These are phyloP conservation scores for Chouioia cunea DNA, from an alignment of 2,888 invertebrate genomes.

Conservation along the genomic window DNA sequence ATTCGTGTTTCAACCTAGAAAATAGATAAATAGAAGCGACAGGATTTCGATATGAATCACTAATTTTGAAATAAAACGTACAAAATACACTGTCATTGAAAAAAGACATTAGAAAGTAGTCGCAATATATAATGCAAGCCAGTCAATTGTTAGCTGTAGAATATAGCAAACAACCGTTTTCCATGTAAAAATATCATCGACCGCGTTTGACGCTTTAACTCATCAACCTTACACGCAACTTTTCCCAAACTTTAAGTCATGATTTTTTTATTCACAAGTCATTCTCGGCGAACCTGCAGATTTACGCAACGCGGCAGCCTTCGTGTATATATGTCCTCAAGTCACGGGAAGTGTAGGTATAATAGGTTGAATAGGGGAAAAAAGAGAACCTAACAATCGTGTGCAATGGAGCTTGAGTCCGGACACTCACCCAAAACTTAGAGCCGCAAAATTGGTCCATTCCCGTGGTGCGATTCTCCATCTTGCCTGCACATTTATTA, in stretches of 20 bases:
- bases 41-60: no score
- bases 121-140: no score
- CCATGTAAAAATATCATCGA: background rate
- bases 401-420: no score
- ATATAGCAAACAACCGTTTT: no score
- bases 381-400: background rate
- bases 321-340: no score
- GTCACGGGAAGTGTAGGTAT: background rate
- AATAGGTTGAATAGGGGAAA: background rate
- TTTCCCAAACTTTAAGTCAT: constrained; percentile 6
- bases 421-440: constrained; percentile 82
- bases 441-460: constrained; percentile 85
- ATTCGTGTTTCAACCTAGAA: background rate
- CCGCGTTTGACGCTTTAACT: background rate
- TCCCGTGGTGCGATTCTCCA: constrained; percentile 70
- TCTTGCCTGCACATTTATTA: constrained; percentile 58
- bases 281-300: background rate
- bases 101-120: no score
- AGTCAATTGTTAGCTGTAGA: no score
- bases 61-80: no score
- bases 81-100: no score
- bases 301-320: background rate
- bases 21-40: background rate
- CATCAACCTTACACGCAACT: background rate
- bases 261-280: constrained; percentile 15